A percentile compares a stretch with the other conserved stretches of the same genome.
These are phyloP conservation scores for Rousettus leschenaultii DNA, from an alignment of 2,113 vertebrate species.

Conservation along the genomic window DNA sequence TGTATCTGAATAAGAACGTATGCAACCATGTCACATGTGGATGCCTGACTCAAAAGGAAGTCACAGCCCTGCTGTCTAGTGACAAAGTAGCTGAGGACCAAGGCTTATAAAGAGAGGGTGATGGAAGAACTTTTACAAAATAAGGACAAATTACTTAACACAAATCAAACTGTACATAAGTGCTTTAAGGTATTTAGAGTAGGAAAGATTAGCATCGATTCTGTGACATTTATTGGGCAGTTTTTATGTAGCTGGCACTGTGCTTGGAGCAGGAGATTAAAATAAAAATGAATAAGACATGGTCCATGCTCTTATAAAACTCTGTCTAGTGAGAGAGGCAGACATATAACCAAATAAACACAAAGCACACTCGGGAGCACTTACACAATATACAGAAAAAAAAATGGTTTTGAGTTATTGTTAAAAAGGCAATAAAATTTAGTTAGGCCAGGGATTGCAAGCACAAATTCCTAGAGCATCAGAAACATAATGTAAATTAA, in stretches of 20 bases:
- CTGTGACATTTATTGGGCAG: conserved; percentile 29
- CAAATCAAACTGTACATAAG: background rate
- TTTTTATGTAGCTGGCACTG: conserved; percentile 2
- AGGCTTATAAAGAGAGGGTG: background rate
- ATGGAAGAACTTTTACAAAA: conserved; percentile 15
- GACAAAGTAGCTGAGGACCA: background rate
- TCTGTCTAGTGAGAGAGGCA: background rate
- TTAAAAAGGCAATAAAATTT: background rate
- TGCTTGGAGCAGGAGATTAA: conserved; percentile 8
- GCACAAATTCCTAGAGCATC: background rate
- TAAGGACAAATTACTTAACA: conserved; percentile 31
- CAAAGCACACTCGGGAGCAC: background rate
- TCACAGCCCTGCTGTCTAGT: background rate
- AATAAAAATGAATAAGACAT: conserved; percentile 38
- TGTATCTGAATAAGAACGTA: background rate
- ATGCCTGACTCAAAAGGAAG: background rate
- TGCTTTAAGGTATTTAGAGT: conserved; percentile 39
- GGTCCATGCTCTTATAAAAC: background rate
- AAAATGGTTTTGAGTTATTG: background rate
- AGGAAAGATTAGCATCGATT: conserved; percentile 31
- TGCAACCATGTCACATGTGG: background rate
- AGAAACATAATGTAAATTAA: background rate
- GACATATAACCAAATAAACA: background rate
- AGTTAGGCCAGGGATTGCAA: background rate
- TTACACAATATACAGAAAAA: background rate